Conservation (phyloP, 2,888 invertebrate genomes). For the Nephrotoma flavescens region DNA sequence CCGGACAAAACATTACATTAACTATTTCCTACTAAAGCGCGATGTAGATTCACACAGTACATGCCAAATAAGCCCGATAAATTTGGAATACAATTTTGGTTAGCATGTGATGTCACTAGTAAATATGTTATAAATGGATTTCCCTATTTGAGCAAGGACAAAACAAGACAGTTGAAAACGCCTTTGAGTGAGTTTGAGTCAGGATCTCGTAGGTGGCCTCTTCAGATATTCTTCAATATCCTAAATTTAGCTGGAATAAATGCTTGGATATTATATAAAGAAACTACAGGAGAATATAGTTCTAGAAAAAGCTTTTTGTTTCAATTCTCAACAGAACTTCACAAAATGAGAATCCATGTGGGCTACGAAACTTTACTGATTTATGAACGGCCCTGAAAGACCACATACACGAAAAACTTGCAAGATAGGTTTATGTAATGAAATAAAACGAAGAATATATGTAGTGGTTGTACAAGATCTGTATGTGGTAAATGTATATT, state of each 20-base stretch:
- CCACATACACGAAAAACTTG: not conserved
- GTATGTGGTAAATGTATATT: no score
- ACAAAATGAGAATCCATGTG: no score
- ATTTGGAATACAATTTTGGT: not conserved
- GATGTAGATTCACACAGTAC: not conserved
- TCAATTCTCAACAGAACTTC: no score
- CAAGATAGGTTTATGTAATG: not conserved
- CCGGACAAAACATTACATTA: conserved; percentile 1
- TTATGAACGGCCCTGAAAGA: no score
- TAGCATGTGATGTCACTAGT: no score
- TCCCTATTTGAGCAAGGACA: not conserved
- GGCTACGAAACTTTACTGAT: no score
- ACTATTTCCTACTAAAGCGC: not conserved
- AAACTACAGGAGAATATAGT: not conserved
- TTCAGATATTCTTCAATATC: not conserved
- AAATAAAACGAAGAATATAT: not conserved
- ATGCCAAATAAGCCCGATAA: not conserved
- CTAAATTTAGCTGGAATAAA: not conserved
- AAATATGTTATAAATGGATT: not conserved
- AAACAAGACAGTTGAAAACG: conserved; percentile 6
- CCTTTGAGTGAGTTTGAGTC: conserved; percentile 7
- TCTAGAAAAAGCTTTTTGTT: no score
- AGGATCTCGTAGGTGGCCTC: not conserved
- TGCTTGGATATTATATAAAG: not conserved
- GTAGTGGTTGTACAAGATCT: not conserved